These are phyloP conservation scores for Festucalex cinctus DNA, from an alignment of 2,113 vertebrate species.

Conservation along the genomic window DNA sequence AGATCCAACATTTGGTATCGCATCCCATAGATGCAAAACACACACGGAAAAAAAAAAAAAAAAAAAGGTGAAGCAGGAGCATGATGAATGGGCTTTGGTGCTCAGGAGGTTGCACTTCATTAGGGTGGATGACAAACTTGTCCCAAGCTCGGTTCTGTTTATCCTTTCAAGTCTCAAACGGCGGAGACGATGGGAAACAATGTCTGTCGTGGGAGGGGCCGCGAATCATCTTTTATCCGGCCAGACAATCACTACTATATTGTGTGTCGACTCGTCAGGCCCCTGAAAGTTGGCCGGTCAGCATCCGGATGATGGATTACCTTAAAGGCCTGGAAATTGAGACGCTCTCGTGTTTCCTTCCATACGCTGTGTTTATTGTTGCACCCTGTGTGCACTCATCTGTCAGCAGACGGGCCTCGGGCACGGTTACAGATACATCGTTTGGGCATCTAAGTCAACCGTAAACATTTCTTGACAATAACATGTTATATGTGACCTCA, in stretches of 20 bases:
- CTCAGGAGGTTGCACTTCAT: slow-evolving; percentile 59
- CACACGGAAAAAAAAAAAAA: background rate
- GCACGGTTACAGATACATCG: slow-evolving; percentile 15
- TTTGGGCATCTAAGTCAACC: no score
- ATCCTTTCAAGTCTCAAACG: slow-evolving; percentile 50
- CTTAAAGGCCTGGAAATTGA: slow-evolving; percentile 45
- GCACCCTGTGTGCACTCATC: slow-evolving; percentile 37
- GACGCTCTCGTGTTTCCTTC: slow-evolving; percentile 43
- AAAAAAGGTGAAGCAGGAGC: slow-evolving; percentile 11
- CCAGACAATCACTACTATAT: slow-evolving; percentile 11
- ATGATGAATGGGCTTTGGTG: slow-evolving; percentile 62
- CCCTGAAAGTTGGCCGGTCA: slow-evolving; percentile 48
- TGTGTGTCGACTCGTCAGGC: slow-evolving; percentile 29
- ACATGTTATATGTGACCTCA: no score
- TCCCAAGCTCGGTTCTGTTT: slow-evolving; percentile 61
- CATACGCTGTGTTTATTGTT: slow-evolving; percentile 57
- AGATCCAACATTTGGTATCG: slow-evolving; percentile 18
- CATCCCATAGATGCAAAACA: slow-evolving; percentile 3
- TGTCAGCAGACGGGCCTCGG: slow-evolving; percentile 38
- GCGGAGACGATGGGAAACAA: slow-evolving; percentile 53
- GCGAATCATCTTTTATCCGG: slow-evolving; percentile 16
- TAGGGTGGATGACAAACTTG: slow-evolving; percentile 59
- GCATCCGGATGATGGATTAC: slow-evolving; percentile 52
- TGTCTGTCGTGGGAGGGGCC: slow-evolving; percentile 29
- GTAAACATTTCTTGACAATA: no score